phyloP scores from a whole-genome alignment of 2,888 invertebrate species.

The Cataglyphis albicans region DNA sequence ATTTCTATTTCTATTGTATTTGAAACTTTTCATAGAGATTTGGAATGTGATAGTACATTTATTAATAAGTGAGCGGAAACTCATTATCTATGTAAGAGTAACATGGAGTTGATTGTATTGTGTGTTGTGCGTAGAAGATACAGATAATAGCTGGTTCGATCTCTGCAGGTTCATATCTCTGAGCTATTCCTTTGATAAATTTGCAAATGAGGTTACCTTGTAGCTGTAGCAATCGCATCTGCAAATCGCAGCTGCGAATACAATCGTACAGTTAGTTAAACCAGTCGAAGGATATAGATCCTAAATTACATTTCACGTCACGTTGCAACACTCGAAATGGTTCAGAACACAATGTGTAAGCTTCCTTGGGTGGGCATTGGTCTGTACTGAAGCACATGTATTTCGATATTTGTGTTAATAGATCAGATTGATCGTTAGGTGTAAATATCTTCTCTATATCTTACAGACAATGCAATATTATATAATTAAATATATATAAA shows the following conservation, averaged over 20 bases:
- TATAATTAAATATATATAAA: not conserved
- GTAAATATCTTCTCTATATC: not conserved
- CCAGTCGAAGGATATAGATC: constrained; percentile 50
- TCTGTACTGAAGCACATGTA: not conserved
- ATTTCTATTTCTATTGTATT: not conserved
- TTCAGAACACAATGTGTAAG: not conserved
- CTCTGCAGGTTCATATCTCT: constrained; percentile 2
- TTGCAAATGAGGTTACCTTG: constrained; percentile 61
- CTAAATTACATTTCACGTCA: constrained; percentile 8
- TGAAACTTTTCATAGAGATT: not conserved
- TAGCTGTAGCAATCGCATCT: constrained; percentile 29
- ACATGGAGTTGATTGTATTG: constrained; percentile 7
- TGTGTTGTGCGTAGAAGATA: not conserved
- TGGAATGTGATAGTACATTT: not conserved
- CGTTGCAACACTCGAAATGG: constrained; percentile 45
- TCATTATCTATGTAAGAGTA: constrained; percentile 33
- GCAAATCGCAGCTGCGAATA: constrained; percentile 38
- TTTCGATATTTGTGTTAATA: constrained; percentile 17
- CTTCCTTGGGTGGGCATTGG: constrained; percentile 1
- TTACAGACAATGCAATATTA: not conserved
- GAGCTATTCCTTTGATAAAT: constrained; percentile 64
- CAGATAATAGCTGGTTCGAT: constrained; percentile 16
- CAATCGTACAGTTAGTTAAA: constrained; percentile 35
- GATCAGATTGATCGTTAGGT: constrained; percentile 18
- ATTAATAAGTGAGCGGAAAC: constrained; percentile 26